Percentiles rank a stretch among this genome's conserved stretches.
These are phyloP conservation scores for Neoseiulus cucumeris DNA, from an alignment of 1,140 invertebrate genomes.

Conservation along the genomic window DNA sequence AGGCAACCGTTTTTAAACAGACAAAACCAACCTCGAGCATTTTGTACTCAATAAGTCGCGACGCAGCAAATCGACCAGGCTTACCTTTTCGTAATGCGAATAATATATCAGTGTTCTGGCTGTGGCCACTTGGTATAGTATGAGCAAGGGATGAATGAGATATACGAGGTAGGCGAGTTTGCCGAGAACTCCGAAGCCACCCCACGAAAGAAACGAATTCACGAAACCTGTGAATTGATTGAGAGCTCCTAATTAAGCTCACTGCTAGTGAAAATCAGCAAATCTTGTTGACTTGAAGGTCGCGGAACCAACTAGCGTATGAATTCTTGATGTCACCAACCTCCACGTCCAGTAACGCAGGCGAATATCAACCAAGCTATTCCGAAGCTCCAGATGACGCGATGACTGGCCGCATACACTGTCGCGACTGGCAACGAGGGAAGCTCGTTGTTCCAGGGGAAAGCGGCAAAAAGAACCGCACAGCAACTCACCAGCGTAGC, in stretches of 20 bases:
- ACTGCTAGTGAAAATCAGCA: too few species aligned
- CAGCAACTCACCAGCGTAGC: slow-evolving; percentile 11
- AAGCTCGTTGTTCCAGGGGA: slow-evolving; percentile 13
- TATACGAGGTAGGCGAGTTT: slow-evolving; percentile 18
- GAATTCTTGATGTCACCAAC: slow-evolving; percentile 13
- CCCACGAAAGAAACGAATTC: slow-evolving; percentile 19
- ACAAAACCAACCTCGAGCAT: neutral
- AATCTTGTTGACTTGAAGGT: too few species aligned
- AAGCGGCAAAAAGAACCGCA: slow-evolving; percentile 13
- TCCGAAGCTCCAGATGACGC: slow-evolving; percentile 16
- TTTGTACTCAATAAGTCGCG: neutral
- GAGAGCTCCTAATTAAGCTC: neutral
- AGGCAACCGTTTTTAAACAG: neutral
- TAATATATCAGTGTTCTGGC: neutral
- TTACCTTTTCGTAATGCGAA: slow-evolving; percentile 4
- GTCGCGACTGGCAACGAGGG: slow-evolving; percentile 13
- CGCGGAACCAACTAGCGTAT: too few species aligned
- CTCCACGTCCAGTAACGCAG: slow-evolving; percentile 17
- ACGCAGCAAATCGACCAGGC: too few species aligned
- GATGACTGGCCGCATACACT: slow-evolving; percentile 16
- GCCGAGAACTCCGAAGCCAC: slow-evolving; percentile 18
- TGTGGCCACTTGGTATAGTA: slow-evolving; percentile 11
- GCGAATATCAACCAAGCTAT: slow-evolving; percentile 16
- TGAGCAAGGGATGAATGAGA: slow-evolving; percentile 20
- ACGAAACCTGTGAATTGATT: slow-evolving; percentile 15